Evolutionary conservation across 2,888 invertebrate species (phyloP).

Genomic region (Leptopilina syphax): DNA sequence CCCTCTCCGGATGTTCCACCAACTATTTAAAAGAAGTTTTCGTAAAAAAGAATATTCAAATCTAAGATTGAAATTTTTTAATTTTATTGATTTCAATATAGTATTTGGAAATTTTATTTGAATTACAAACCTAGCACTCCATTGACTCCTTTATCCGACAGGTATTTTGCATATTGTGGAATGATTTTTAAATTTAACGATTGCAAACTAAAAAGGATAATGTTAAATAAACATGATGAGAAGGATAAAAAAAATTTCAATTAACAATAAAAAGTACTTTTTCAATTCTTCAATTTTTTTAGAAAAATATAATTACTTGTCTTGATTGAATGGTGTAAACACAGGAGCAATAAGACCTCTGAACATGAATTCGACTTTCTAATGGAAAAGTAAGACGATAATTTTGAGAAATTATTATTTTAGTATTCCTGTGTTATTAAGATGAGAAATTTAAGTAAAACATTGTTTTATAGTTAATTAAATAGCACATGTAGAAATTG

Average conservation of each 20-base stretch:
- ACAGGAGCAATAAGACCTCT: slow-evolving; percentile 85
- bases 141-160: slow-evolving; percentile 81
- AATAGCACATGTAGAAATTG: no score
- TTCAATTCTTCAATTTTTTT: no score
- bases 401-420: not conserved
- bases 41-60: not conserved
- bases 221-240: not conserved
- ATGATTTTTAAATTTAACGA: slow-evolving; percentile 75
- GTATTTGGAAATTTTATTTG: not conserved
- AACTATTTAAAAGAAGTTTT: slow-evolving; percentile 77
- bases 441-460: no score
- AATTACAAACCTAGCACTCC: slow-evolving; percentile 81
- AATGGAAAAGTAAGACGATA: slow-evolving; percentile 42
- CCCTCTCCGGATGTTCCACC: slow-evolving; percentile 91
- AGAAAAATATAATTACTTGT: slow-evolving; percentile 74
- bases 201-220: slow-evolving; percentile 44
- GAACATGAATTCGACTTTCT: slow-evolving; percentile 74
- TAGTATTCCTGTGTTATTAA: no score
- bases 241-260: not conserved
- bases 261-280: no score
- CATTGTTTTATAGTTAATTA: no score
- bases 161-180: slow-evolving; percentile 82
- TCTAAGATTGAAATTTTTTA: not conserved
- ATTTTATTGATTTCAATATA: not conserved
- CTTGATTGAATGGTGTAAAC: slow-evolving; percentile 82